Base-by-base conservation (phyloP, 2,797 vertebrate genomes). In the Centropyge bicolor region DNA sequence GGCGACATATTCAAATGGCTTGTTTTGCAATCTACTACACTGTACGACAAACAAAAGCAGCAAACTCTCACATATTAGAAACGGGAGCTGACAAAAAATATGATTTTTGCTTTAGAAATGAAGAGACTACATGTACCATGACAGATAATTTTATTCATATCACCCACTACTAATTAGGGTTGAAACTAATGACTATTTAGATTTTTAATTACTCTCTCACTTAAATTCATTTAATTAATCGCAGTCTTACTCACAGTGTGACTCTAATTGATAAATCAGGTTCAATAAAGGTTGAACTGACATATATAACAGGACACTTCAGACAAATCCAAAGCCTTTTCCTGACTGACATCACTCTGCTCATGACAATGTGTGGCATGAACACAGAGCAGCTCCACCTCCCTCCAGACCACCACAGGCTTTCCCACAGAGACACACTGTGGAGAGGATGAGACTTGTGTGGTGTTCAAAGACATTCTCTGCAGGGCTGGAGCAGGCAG, bases 391-490 rank as follows among this genome's bases (percentile, higher is more conserved):
- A 31, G 63, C 55, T 63, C 61, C 76, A 51, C 80, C 57, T 54
- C 64, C 2, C 16, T 51, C 22, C 66, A 69, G 43, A 76, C 74
- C 70, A 62, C 54, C 41, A 54, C 67, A 31, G 76, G 27, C 61
- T 82, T 41, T 51, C 5, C 31, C 43, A 78, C 56, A 27, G 48
- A 22, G 62, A 67, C 49, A 41, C 46, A 35, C 71, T 72, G 71
- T 48, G 71, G 81, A 57, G 56, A 66, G 48, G 75, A 77, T 69
- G 63, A 84, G 40, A 76, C 49, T 55, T 51, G 35, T 43, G 62
- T 27, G 41, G 68, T 24, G 68, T 80, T 68, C 31, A 82, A 75
- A 74, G 59, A 75, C 46, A 70, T 72, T 76, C 22, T 64, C 38
- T 74, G 36, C 51, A 38, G 61, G 31, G 48, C n/a, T 51, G 69